Evolutionary conservation across 2,113 vertebrate species (phyloP).

Genomic region (Camelus bactrianus): DNA sequence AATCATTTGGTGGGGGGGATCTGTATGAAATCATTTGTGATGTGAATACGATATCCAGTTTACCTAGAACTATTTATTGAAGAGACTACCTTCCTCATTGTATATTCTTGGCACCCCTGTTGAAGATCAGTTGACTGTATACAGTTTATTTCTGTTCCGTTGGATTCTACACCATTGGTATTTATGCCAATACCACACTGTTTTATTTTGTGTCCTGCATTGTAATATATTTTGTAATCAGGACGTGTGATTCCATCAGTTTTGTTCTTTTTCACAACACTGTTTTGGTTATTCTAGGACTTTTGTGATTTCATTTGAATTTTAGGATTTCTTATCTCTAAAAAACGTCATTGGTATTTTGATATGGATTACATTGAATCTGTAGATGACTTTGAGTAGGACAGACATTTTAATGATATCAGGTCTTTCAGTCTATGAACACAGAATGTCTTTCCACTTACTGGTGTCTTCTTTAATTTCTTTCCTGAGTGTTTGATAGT

Average conservation of each 20-base stretch:
- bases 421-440: background rate
- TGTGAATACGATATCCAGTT: background rate
- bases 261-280: background rate
- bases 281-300: background rate
- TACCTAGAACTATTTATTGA: background rate
- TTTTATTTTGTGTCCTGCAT: background rate
- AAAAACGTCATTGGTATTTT: background rate
- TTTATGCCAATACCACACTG: background rate
- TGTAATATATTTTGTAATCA: background rate
- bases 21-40: background rate
- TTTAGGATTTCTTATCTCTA: background rate
- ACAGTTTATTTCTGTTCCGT: background rate
- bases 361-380: background rate
- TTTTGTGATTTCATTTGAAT: background rate
- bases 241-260: background rate
- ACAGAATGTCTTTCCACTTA: background rate
- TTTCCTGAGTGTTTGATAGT: too few relatives aligned
- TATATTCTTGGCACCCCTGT: too few relatives aligned
- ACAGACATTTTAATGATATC: background rate
- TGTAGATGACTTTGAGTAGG: background rate
- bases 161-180: background rate
- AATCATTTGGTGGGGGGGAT: too few relatives aligned
- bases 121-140: background rate
- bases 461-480: too few relatives aligned
- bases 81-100: background rate